phyloP scores from a whole-genome alignment of 2,888 invertebrate species.

The Nephrotoma guestfalica region DNA sequence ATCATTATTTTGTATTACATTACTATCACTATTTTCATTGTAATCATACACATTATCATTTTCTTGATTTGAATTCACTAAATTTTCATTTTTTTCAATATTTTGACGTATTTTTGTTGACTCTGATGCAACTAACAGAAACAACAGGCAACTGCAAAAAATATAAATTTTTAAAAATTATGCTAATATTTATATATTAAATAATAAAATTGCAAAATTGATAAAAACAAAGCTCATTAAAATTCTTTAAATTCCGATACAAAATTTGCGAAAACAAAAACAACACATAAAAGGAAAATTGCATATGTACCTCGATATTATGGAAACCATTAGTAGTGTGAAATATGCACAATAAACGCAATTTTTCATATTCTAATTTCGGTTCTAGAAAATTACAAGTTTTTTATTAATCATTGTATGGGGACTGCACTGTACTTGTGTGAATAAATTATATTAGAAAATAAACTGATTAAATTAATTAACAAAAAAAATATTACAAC shows the following conservation, averaged over 20 bases:
- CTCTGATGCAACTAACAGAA: slow-evolving; percentile 44
- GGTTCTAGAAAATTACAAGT: neutral
- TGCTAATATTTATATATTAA: neutral
- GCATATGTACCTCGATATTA: slow-evolving; percentile 38
- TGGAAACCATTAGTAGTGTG: slow-evolving; percentile 31
- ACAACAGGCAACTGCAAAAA: slow-evolving; percentile 39
- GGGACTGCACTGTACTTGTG: neutral
- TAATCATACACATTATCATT: slow-evolving; percentile 1
- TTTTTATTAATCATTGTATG: neutral
- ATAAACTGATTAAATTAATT: neutral
- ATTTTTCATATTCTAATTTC: slow-evolving; percentile 7
- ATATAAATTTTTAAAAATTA: slow-evolving; percentile 13
- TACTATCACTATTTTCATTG: neutral
- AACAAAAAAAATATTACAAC: neutral
- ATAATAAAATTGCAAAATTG: neutral
- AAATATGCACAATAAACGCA: slow-evolving; percentile 10
- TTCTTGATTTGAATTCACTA: neutral
- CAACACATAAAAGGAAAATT: neutral
- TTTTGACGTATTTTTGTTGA: slow-evolving; percentile 26
- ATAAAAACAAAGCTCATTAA: neutral
- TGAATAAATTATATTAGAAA: neutral
- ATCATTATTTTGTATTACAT: neutral
- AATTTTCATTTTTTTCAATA: neutral
- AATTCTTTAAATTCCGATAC: neutral
- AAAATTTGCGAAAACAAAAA: neutral